Conservation (phyloP, 1,140 invertebrate genomes). For the Brachionus rubens region DNA sequence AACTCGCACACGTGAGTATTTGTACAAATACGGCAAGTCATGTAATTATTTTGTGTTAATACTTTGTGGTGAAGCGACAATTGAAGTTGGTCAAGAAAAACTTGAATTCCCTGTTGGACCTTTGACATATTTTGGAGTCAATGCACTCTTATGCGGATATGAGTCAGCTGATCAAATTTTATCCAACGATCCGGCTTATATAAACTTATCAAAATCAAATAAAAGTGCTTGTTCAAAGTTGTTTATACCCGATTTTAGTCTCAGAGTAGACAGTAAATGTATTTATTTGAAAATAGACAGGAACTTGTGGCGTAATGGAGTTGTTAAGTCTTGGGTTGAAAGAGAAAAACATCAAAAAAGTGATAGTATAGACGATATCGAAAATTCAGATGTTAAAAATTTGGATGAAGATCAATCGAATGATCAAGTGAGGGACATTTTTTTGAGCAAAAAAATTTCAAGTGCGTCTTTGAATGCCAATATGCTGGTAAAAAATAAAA, state of each 20-base stretch:
- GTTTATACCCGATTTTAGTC: neutral
- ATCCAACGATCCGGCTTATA: neutral
- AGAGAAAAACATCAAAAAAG: neutral
- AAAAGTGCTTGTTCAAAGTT: neutral
- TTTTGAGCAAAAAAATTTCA: too few relatives aligned
- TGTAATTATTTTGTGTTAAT: neutral
- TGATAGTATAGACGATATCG: neutral
- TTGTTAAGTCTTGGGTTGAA: neutral
- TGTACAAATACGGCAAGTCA: neutral
- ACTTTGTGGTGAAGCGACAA: neutral
- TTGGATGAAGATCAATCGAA: too few relatives aligned
- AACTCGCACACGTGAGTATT: neutral
- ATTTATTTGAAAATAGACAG: neutral
- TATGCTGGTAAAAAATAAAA: too few relatives aligned
- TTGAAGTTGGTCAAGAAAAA: slow-evolving; percentile 6
- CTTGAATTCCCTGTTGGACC: neutral
- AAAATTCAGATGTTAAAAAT: too few relatives aligned
- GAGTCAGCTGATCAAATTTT: neutral
- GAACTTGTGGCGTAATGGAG: neutral
- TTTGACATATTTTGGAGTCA: slow-evolving; percentile 37
- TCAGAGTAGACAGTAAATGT: neutral
- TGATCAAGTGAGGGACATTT: too few relatives aligned
- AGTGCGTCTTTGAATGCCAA: too few relatives aligned
- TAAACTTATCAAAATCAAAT: neutral
- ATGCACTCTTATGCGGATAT: neutral